Conservation (phyloP, 1,140 invertebrate genomes). For the Linepithema humile region DNA sequence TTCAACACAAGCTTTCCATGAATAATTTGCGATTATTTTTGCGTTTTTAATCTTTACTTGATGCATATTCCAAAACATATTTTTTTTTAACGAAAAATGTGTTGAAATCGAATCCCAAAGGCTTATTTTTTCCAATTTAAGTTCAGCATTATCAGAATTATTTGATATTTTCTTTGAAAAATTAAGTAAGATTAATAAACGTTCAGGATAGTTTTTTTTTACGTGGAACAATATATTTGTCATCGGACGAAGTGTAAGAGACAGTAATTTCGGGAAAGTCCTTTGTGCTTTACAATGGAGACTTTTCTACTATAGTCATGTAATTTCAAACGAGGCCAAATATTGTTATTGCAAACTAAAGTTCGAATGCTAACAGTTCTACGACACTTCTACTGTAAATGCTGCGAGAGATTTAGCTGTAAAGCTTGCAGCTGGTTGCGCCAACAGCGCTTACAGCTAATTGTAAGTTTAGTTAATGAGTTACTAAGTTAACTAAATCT, state of each 20-base stretch:
- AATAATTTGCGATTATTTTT: not conserved
- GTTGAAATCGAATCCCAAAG: not conserved
- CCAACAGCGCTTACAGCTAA: too few relatives aligned
- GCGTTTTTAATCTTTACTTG: not conserved
- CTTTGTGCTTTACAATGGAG: not conserved
- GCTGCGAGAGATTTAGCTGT: not conserved
- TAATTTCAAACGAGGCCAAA: not conserved
- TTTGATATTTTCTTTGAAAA: too few relatives aligned
- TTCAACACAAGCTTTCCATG: not conserved
- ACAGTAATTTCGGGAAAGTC: not conserved
- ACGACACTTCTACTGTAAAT: not conserved
- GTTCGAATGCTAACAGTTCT: not conserved
- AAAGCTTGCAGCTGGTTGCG: not conserved
- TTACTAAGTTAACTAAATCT: not conserved
- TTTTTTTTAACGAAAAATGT: not conserved
- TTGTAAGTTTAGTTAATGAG: not conserved
- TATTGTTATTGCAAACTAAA: conserved; percentile 22
- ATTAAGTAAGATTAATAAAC: too few relatives aligned
- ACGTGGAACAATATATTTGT: conserved; percentile 19
- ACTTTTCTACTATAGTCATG: not conserved
- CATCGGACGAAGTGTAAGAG: conserved; percentile 9
- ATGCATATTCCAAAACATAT: not conserved
- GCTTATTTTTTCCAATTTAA: too few relatives aligned
- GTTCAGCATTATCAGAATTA: not conserved
- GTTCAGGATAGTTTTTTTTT: conserved; percentile 41